Evolutionary conservation across 2,113 vertebrate genomes (phyloP), one percentile per base, ranked within the genome.

Genomic region (Pleuronectes platessa): DNA sequence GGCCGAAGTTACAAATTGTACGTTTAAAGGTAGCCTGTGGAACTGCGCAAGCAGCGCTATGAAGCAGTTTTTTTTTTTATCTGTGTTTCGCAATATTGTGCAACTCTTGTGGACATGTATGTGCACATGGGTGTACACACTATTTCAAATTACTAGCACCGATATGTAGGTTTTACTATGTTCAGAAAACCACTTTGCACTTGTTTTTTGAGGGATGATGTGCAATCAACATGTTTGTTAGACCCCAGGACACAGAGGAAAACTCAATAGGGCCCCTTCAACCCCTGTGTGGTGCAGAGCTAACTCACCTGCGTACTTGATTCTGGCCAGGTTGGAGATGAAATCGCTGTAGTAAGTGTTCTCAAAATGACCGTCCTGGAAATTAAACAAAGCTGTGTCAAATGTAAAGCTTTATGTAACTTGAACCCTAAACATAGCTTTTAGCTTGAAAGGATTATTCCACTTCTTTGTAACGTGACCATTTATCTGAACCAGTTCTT

Each of bases 281-380:
- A 21, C n/a, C 5, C 5, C 13, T 13, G 2, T 6, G 11, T 35
- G 37, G 45, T 51, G 2, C 15, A n/a, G 26, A 31, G 61, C 61
- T 35, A 13, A 77, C 89, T 87, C 90, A 99, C 98, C 97, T 92
- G 96, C 81, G 79, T 94, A 94, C 83, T 81, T 94, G 91, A 99
- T 90, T 45, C 92, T 93, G 2, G 65, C 87, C 92, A 99, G 70
- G 71, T 94, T 96, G 76, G 91, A 92, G 61, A 98, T 94, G 72
- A 99, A 95, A 27, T 94, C 86, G 0, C 94, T 97, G 86, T 98
- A 99, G 88, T 98, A 97, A 0, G 95, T 95, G 69, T 99, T 99
- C 86, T 98, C 97, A 12, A 94, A 94, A 53, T 95, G 89, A 0
- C 95, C 93, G 0, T 94, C 94, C 98, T 99, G 74, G 59, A 92